phyloP scores from a whole-genome alignment of 2,888 invertebrate genomes.

The Microplitis deprimator region DNA sequence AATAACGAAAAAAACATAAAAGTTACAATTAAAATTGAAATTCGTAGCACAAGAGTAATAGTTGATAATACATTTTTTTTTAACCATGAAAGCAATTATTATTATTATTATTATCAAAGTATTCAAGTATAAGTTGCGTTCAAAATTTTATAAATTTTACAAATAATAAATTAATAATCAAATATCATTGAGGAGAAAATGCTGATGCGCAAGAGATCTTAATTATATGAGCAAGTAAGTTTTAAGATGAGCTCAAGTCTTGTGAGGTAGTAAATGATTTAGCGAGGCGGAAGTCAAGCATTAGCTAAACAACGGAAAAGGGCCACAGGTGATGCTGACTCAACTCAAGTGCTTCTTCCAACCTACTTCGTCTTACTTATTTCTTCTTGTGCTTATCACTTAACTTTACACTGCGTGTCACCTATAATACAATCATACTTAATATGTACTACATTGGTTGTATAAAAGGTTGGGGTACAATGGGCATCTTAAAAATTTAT shows the following conservation, averaged over 20 bases:
- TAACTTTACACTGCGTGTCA: neutral
- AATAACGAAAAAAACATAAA: neutral
- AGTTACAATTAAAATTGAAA: neutral
- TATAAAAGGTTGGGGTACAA: neutral
- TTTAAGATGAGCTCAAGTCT: constrained; percentile 39
- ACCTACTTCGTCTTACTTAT: constrained; percentile 7
- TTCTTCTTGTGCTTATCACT: constrained; percentile 12
- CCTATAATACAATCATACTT: neutral
- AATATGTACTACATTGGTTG: neutral
- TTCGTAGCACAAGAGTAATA: too few relatives aligned
- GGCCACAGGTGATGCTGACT: constrained; percentile 68
- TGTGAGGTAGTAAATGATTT: constrained; percentile 55
- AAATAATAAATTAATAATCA: neutral
- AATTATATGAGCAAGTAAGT: constrained; percentile 29
- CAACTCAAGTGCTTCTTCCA: constrained; percentile 61
- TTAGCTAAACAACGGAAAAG: constrained; percentile 63
- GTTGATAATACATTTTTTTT: too few relatives aligned
- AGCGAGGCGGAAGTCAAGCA: constrained; percentile 60
- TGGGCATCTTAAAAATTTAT: too few relatives aligned
- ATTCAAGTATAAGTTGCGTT: too few relatives aligned
- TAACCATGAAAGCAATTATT: too few relatives aligned
- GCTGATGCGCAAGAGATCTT: constrained; percentile 33
- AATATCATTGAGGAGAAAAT: neutral
- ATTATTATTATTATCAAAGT: too few relatives aligned
- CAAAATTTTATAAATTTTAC: neutral